Evolutionary conservation across 2,797 vertebrate genomes (phyloP), one percentile per base, ranked within the genome.

Genomic region (Rachycentron canadum): DNA sequence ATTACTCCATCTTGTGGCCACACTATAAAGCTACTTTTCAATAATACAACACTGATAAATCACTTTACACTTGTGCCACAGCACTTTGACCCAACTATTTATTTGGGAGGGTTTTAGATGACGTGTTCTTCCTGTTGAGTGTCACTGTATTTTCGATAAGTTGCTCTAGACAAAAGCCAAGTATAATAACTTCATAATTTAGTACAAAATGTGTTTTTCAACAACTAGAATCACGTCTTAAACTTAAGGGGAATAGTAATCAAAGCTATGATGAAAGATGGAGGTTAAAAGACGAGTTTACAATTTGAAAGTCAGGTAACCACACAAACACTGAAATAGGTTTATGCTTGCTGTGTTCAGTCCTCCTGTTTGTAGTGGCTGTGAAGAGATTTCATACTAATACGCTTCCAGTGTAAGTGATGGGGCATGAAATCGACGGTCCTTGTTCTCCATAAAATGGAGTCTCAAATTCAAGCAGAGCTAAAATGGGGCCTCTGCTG

Each of bases 1-100:
- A 66, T 73, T 59, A 28, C 89, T 62, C 93, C 92, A 91, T 85
- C 93, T 91, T 75, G 88, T 93, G 93, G 89, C 38, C 52, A 73
- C 68, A 78, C 7, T 10, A 43, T 23, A 74, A 23, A 71, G 23
- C 30, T 73, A 12, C 73, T 45, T 49, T 16, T 61, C 8, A 64
- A 25, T 61, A 66, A 64, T 41, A 69, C 4, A 41, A 64, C 25
- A n/a, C 9, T 0, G 1, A 26, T 41, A 40, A 25, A 49, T 1
- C 3, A 5, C 23, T 28, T 2, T 30, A 11, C 7, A 43, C 7
- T 40, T 38, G 43, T n/a, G 36, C 36, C 21, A 3, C 26, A 34
- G 45, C 13, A 26, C 19, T 47, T 62, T 45, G 40, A 56, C 14
- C 26, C 7, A 38, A 4, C 25, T 30, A 6, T n/a, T 23, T 11